phyloP scores from a whole-genome alignment of 1,140 invertebrate species.

The Aphelenchoides besseyi region DNA sequence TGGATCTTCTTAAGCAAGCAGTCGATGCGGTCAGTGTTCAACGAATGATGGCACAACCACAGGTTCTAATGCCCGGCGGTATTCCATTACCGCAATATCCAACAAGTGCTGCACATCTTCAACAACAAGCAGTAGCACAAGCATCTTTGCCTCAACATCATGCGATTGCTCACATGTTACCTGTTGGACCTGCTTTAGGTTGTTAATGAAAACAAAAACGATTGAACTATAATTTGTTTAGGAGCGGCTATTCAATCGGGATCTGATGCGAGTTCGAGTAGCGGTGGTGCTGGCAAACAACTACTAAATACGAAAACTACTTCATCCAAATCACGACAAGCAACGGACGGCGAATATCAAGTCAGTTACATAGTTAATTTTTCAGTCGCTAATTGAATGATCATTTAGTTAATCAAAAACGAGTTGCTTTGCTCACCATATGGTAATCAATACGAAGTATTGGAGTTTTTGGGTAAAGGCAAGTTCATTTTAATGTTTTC shows the following conservation, averaged over 20 bases:
- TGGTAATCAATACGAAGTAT: constrained; percentile 77
- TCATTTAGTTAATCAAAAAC: constrained; percentile 60
- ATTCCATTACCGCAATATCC: not conserved
- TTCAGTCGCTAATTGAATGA: constrained; percentile 33
- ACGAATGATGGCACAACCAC: constrained; percentile 7
- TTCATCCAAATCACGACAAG: constrained; percentile 41
- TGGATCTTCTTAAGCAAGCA: constrained; percentile 16
- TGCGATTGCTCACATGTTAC: too few relatives aligned
- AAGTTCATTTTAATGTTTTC: too few relatives aligned
- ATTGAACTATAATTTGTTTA: too few relatives aligned
- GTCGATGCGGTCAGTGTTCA: constrained; percentile 18
- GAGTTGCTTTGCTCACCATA: constrained; percentile 62
- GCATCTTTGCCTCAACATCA: not conserved
- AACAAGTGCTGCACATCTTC: too few relatives aligned
- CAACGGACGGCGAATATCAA: constrained; percentile 61
- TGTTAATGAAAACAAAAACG: too few relatives aligned
- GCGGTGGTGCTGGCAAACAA: constrained; percentile 5
- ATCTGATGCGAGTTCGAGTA: not conserved
- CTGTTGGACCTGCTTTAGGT: too few relatives aligned
- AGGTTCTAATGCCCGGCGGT: not conserved
- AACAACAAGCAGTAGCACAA: too few relatives aligned
- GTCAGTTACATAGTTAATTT: constrained; percentile 28
- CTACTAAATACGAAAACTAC: constrained; percentile 12
- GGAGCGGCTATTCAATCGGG: not conserved
- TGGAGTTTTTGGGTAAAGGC: constrained; percentile 88